Percentiles rank a stretch among this genome's conserved stretches.
phyloP scores from a whole-genome alignment of 2,888 invertebrate species.

The Coenonympha arcania region DNA sequence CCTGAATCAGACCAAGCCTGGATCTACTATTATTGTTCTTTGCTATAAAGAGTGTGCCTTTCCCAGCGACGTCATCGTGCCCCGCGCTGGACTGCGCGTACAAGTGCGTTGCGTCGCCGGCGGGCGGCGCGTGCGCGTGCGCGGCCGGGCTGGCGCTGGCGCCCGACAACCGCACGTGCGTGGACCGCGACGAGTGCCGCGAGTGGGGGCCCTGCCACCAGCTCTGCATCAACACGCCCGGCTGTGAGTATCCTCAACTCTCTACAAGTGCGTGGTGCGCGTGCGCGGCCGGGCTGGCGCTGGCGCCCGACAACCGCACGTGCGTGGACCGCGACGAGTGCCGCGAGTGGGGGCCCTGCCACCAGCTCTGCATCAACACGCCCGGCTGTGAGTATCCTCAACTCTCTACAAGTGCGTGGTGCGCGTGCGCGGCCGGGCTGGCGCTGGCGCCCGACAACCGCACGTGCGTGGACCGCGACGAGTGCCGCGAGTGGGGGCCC shows the following conservation, averaged over 20 bases:
- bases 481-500: slow-evolving; percentile 92
- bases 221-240: slow-evolving; percentile 89
- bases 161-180: slow-evolving; percentile 87
- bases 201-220: slow-evolving; percentile 98
- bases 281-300: slow-evolving; percentile 87
- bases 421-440: slow-evolving; percentile 90
- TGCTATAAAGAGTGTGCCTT: not conserved
- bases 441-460: slow-evolving; percentile 86
- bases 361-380: slow-evolving; percentile 93
- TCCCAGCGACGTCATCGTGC: slow-evolving; percentile 85
- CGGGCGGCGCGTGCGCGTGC: slow-evolving; percentile 93
- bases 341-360: slow-evolving; percentile 93
- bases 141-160: slow-evolving; percentile 88
- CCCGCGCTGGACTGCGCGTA: slow-evolving; percentile 90
- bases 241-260: too few relatives aligned
- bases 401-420: slow-evolving; percentile 93
- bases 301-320: slow-evolving; percentile 87
- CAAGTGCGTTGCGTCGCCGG: slow-evolving; percentile 91
- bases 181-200: slow-evolving; percentile 91
- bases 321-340: slow-evolving; percentile 96
- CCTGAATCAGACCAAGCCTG: too few relatives aligned
- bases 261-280: slow-evolving; percentile 93
- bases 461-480: slow-evolving; percentile 93
- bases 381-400: slow-evolving; percentile 83
- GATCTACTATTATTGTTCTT: too few relatives aligned